Conservation (phyloP, 2,797 vertebrate species). For the Benthosema pterotum region DNA sequence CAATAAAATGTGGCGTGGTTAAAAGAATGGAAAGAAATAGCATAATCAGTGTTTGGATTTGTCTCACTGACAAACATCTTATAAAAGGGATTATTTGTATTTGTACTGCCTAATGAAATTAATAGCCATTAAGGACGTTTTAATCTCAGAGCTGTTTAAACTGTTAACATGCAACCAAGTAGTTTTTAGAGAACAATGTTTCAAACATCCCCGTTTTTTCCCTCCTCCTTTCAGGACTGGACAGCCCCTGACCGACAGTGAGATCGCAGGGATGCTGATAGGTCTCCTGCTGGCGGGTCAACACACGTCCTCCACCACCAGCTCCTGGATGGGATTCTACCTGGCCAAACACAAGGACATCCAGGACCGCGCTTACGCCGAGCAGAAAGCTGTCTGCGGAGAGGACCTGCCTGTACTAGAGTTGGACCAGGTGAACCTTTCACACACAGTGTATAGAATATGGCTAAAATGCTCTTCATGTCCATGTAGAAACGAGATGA, state of each 20-base stretch:
- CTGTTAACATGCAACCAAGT: no score
- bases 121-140: no score
- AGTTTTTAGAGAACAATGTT: no score
- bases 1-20: no score
- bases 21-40: no score
- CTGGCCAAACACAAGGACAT: slow-evolving; percentile 85
- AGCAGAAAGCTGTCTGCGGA: slow-evolving; percentile 89
- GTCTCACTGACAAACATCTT: no score
- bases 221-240: slow-evolving; percentile 85
- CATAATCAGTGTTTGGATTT: no score
- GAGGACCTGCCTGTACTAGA: slow-evolving; percentile 84
- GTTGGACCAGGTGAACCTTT: slow-evolving; percentile 90
- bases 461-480: no score
- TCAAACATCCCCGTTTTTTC: background rate
- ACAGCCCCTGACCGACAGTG: slow-evolving; percentile 81
- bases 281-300: slow-evolving; percentile 94
- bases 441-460: no score
- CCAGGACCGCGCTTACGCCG: slow-evolving; percentile 88
- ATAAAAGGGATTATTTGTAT: no score
- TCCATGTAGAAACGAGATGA: background rate
- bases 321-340: slow-evolving; percentile 96
- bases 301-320: slow-evolving; percentile 97
- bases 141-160: no score
- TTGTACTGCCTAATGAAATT: no score
- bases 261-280: slow-evolving; percentile 93